These are phyloP conservation scores for Nezara viridula DNA, from an alignment of 2,888 invertebrate species.

Conservation along the genomic window DNA sequence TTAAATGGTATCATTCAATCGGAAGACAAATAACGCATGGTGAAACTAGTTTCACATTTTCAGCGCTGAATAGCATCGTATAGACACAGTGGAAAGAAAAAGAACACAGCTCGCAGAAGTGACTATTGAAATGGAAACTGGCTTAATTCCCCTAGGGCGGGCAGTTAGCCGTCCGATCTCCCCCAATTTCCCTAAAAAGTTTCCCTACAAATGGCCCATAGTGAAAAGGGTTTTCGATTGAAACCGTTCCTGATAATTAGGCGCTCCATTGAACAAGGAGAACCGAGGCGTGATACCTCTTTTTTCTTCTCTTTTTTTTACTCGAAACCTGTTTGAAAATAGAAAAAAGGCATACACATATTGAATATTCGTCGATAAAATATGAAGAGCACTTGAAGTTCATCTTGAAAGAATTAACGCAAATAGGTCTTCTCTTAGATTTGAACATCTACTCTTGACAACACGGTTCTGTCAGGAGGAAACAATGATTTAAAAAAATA, in stretches of 20 bases:
- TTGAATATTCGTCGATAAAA: neutral
- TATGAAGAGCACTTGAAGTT: too few species aligned
- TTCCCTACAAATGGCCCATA: slow-evolving; percentile 1
- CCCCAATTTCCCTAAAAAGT: slow-evolving; percentile 2
- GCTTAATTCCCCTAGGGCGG: neutral
- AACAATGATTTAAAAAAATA: too few species aligned
- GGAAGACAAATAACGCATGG: neutral
- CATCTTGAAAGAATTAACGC: too few species aligned
- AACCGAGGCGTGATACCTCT: neutral
- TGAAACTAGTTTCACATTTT: neutral
- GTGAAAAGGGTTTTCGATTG: slow-evolving; percentile 42
- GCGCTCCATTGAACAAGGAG: neutral
- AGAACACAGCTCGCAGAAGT: neutral
- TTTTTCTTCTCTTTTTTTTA: neutral
- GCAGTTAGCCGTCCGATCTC: neutral
- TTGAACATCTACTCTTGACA: too few species aligned
- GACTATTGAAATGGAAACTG: slow-evolving; percentile 26
- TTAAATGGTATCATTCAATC: too few species aligned
- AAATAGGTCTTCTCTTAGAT: too few species aligned
- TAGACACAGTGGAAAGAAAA: neutral
- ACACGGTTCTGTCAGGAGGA: too few species aligned
- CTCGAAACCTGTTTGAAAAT: neutral
- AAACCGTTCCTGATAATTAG: slow-evolving; percentile 27
- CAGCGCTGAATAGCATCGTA: neutral
- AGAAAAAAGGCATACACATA: neutral